These are phyloP conservation scores for Anguilla rostrata DNA, from an alignment of 2,113 vertebrate species.

Conservation along the genomic window DNA sequence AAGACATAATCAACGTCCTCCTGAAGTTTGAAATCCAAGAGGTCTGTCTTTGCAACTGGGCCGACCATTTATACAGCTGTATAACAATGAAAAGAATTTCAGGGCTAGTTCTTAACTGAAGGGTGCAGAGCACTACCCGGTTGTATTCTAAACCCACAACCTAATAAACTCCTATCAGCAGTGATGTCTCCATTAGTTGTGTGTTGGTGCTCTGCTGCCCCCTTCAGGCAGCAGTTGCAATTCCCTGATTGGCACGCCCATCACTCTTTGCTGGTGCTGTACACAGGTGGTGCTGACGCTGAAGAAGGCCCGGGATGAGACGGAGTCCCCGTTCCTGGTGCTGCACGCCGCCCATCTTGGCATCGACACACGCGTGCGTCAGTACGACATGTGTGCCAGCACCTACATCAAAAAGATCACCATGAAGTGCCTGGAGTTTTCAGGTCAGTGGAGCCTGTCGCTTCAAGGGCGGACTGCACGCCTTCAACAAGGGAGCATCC, in stretches of 20 bases:
- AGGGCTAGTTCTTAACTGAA: neutral
- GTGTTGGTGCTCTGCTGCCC: neutral
- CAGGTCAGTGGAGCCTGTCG: conserved; percentile 60
- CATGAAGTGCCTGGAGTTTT: conserved; percentile 81
- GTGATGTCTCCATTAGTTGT: neutral
- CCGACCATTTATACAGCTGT: neutral
- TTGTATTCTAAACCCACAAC: neutral
- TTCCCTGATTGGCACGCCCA: neutral
- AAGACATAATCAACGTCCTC: conserved; percentile 75
- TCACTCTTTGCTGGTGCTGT: neutral
- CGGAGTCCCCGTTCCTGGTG: conserved; percentile 74
- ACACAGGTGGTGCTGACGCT: conserved; percentile 79
- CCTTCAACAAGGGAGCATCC: neutral
- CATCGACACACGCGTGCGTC: conserved; percentile 75
- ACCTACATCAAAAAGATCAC: conserved; percentile 82
- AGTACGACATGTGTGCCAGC: conserved; percentile 74
- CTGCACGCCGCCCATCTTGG: conserved; percentile 82
- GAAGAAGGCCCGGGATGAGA: conserved; percentile 69
- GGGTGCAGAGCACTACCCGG: neutral
- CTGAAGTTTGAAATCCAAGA: conserved; percentile 90
- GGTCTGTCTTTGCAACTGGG: conserved; percentile 49
- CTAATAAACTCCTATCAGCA: neutral
- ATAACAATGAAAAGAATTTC: neutral
- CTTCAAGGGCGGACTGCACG: too few relatives aligned
- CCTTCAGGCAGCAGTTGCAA: neutral